Base-by-base conservation (phyloP, 2,113 vertebrate species). In the Tenrec ecaudatus region DNA sequence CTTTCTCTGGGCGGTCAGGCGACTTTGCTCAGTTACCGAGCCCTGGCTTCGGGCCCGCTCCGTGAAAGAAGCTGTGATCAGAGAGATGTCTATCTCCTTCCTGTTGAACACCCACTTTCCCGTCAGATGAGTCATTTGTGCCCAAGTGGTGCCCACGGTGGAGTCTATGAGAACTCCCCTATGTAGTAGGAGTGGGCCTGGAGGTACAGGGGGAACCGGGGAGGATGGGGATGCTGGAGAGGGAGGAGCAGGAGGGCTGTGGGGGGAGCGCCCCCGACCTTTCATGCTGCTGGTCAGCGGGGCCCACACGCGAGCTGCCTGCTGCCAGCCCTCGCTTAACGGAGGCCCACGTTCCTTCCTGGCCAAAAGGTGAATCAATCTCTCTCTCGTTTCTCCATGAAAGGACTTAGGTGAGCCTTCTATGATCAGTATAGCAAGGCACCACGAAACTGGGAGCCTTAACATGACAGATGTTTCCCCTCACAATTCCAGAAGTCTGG, bases 11-110 rank as follows among this genome's bases (percentile, higher is more conserved):
- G 20, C 64, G 57, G 85, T 62, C 73, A 77, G 78, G 78, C 82
- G 89, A 82, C 91, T 95, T 23, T 75, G 58, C 86, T 86, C 3
- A 2, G 86, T n/a, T 66, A 62, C 47, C 10, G 83, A 90, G 88
- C 23, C 36, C 57, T 90, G 95, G 95, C 91, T 27, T 0, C 5
- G 62, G 94, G 95, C 97, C 88, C 84, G 84, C 19, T 3, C 95
- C 12, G 60, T 23, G 89, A 90, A 25, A 12, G 71, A 43, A 73
- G 93, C 97, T 80, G 84, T 58, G 94, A 93, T 95, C 94, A 92
- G 93, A 92, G 87, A 92, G 97, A 97, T 96, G 94, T 60, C 87
- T 92, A 96, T 97, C 97, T 97, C 90, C 69, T 96, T 97, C 97
- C 96, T 97, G 96, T 95, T 82, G 36, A 66, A 88, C 92, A 53